A percentile compares a stretch with the other conserved stretches of the same genome.
These are phyloP conservation scores for Pasiphila rectangulata DNA, from an alignment of 2,888 invertebrate species.

Conservation along the genomic window DNA sequence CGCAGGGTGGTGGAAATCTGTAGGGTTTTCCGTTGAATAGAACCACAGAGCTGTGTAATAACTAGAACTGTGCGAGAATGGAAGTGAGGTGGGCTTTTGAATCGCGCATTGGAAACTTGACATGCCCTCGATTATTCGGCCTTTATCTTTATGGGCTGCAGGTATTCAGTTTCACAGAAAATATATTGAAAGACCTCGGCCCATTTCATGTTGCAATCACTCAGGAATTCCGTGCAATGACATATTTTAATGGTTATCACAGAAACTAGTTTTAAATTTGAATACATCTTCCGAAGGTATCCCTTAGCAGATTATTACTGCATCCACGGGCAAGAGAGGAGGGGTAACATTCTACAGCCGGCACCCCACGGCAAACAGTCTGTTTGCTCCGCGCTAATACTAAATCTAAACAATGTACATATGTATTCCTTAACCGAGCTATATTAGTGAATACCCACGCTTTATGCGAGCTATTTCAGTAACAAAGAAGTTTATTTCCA, in stretches of 20 bases:
- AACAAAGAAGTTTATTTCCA: slow-evolving; percentile 22
- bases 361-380: background rate
- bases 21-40: background rate
- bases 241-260: slow-evolving; percentile 7
- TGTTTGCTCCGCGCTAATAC: background rate
- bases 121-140: background rate
- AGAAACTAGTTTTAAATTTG: slow-evolving; percentile 10
- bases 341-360: too few relatives aligned
- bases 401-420: slow-evolving; percentile 3
- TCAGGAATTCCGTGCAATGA: slow-evolving; percentile 3
- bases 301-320: too few relatives aligned
- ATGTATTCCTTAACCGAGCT: background rate
- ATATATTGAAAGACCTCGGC: too few relatives aligned
- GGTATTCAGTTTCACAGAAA: too few relatives aligned
- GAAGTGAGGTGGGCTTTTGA: too few relatives aligned
- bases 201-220: slow-evolving; percentile 5
- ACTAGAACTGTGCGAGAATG: background rate
- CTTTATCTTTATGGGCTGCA: background rate
- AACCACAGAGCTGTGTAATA: background rate
- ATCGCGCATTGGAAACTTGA: background rate
- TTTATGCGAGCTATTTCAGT: slow-evolving; percentile 17
- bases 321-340: background rate
- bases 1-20: slow-evolving; percentile 1
- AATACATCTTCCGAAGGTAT: slow-evolving; percentile 4
- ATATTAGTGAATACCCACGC: slow-evolving; percentile 1